phyloP scores from a whole-genome alignment of 2,797 vertebrate species.

The Hippocampus kuda region DNA sequence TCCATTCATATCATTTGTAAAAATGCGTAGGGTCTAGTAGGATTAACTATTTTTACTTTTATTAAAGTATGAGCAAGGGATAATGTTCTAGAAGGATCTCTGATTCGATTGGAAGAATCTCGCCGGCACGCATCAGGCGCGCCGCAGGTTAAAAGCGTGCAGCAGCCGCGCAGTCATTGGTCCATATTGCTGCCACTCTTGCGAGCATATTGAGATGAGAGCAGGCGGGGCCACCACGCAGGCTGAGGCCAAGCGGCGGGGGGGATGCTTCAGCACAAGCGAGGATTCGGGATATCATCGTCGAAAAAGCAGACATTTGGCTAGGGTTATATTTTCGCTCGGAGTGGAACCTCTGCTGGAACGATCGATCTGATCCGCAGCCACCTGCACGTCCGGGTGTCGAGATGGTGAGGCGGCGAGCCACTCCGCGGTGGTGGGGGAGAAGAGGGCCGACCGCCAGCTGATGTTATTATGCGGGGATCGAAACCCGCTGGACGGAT shows the following conservation, averaged over 20 bases:
- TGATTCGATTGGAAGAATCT: not conserved
- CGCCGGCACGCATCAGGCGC: not conserved
- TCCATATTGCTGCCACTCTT: not conserved
- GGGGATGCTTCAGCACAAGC: not conserved
- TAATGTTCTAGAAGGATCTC: not conserved
- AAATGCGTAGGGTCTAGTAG: not conserved
- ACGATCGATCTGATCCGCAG: not conserved
- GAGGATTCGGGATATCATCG: not conserved
- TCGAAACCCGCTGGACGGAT: slow-evolving; percentile 33
- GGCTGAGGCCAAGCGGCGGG: not conserved
- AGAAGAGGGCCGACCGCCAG: slow-evolving; percentile 40
- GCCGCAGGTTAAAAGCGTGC: not conserved
- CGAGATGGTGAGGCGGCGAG: slow-evolving; percentile 45
- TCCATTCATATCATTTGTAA: not conserved
- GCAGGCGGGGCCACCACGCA: slow-evolving; percentile 41
- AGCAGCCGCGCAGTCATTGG: not conserved
- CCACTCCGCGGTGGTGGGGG: slow-evolving; percentile 38
- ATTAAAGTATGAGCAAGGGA: not conserved
- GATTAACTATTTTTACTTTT: not conserved
- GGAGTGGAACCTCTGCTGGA: not conserved
- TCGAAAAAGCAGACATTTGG: not conserved
- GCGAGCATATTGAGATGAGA: slow-evolving; percentile 20
- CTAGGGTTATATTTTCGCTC: slow-evolving; percentile 15
- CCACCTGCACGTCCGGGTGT: slow-evolving; percentile 39
- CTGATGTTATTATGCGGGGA: slow-evolving; percentile 61